Evolutionary conservation across 2,797 vertebrate genomes (phyloP).

Genomic region (Thripadectes ignobilis): DNA sequence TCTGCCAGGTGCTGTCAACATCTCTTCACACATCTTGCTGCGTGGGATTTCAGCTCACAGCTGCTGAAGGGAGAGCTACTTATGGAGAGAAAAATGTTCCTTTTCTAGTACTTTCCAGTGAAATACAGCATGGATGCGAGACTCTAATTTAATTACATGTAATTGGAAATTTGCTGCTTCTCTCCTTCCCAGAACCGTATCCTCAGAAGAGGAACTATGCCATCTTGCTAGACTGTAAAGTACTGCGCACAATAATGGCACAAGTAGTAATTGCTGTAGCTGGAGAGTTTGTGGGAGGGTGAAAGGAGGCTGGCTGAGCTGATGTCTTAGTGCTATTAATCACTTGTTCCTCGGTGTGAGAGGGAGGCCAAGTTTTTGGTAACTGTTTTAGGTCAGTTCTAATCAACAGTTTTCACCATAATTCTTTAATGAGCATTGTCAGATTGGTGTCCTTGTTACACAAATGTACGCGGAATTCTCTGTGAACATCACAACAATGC

Average conservation of each 20-base stretch:
- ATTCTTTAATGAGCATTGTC: neutral
- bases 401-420: neutral
- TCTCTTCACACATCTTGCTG: rapidly evolving
- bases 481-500: neutral
- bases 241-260: neutral
- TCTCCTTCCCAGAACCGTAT: neutral
- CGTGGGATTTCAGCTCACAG: neutral
- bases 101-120: neutral
- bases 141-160: neutral
- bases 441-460: neutral
- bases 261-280: neutral
- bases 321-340: neutral
- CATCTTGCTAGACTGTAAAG: neutral
- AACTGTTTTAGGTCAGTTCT: neutral
- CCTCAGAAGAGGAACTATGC: neutral
- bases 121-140: neutral
- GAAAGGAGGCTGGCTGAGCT: neutral
- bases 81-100: neutral
- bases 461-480: neutral
- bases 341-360: neutral
- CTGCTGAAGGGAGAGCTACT: neutral
- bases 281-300: neutral
- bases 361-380: neutral
- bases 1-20: neutral
- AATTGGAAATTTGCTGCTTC: neutral